Conservation (phyloP, 2,888 invertebrate species). For the Automeris io region DNA sequence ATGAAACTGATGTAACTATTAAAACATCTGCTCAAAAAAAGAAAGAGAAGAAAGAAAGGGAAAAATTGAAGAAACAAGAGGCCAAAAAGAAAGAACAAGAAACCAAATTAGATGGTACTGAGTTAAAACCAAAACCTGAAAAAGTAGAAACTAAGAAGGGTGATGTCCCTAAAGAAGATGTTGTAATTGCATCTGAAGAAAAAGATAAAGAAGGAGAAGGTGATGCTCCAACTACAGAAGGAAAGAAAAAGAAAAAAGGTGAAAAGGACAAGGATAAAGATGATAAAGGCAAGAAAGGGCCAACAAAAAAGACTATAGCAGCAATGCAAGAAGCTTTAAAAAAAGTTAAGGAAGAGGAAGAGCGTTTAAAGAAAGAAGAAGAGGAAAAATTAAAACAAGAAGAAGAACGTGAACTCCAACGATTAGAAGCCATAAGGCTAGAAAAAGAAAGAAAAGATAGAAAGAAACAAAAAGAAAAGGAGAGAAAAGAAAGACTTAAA, state of each 20-base stretch:
- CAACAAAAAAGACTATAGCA: constrained; percentile 90
- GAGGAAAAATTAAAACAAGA: constrained; percentile 86
- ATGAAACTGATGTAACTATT: constrained; percentile 78
- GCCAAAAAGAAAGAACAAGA: constrained; percentile 77
- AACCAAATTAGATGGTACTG: constrained; percentile 41
- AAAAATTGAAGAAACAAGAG: constrained; percentile 84
- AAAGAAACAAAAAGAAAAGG: constrained; percentile 94
- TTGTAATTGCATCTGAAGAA: constrained; percentile 49
- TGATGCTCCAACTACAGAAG: constrained; percentile 47
- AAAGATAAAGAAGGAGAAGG: constrained; percentile 51
- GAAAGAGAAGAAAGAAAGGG: constrained; percentile 91
- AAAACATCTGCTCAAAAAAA: constrained; percentile 93
- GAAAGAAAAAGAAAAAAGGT: constrained; percentile 67
- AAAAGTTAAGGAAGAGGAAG: constrained; percentile 93
- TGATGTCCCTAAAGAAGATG: constrained; percentile 55
- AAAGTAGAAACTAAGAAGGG: constrained; percentile 34
- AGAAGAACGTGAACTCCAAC: constrained; percentile 84
- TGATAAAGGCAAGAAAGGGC: constrained; percentile 82
- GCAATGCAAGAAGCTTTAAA: constrained; percentile 95
- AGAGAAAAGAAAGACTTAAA: constrained; percentile 93
- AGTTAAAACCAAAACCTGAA: constrained; percentile 31
- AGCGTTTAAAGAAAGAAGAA: constrained; percentile 82
- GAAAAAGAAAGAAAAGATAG: constrained; percentile 93
- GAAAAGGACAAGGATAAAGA: constrained; percentile 66
- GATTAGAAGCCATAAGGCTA: constrained; percentile 84